A percentile compares a stretch with the other conserved stretches of the same genome.
phyloP scores from a whole-genome alignment of 2,113 vertebrate genomes.

The Anhinga rufa region DNA sequence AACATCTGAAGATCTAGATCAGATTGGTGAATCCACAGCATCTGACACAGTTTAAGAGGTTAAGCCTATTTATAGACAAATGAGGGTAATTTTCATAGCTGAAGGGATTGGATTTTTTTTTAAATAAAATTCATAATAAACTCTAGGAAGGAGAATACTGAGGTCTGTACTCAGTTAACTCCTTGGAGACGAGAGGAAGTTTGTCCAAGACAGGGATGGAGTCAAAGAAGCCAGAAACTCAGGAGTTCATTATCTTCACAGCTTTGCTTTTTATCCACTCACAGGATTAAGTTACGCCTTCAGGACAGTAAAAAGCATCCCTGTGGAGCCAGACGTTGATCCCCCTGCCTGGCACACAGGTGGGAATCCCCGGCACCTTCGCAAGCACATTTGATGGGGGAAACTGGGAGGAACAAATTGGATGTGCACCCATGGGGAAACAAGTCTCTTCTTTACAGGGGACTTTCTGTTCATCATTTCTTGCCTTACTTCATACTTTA shows the following conservation, averaged over 20 bases:
- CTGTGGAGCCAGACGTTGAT: neutral
- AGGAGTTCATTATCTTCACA: neutral
- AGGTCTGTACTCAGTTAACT: neutral
- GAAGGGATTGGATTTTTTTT: neutral
- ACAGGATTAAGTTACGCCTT: neutral
- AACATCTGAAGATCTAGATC: slow-evolving; percentile 22
- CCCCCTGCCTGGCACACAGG: neutral
- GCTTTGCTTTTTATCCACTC: neutral
- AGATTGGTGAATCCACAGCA: slow-evolving; percentile 39
- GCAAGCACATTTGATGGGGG: neutral
- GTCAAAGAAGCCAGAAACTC: neutral
- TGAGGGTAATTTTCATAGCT: slow-evolving; percentile 39
- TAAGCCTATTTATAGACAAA: slow-evolving; percentile 55
- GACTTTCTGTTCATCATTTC: neutral
- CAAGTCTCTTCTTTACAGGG: neutral
- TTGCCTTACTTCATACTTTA: neutral
- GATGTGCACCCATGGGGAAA: neutral
- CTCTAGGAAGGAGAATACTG: neutral
- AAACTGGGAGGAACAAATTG: neutral
- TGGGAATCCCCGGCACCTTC: neutral
- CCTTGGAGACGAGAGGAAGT: neutral
- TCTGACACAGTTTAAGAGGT: slow-evolving; percentile 54
- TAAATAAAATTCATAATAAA: slow-evolving; percentile 22
- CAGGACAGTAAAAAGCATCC: neutral
- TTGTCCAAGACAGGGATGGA: neutral